Conservation (phyloP, 1,140 invertebrate genomes). For the Temnothorax longispinosus region DNA sequence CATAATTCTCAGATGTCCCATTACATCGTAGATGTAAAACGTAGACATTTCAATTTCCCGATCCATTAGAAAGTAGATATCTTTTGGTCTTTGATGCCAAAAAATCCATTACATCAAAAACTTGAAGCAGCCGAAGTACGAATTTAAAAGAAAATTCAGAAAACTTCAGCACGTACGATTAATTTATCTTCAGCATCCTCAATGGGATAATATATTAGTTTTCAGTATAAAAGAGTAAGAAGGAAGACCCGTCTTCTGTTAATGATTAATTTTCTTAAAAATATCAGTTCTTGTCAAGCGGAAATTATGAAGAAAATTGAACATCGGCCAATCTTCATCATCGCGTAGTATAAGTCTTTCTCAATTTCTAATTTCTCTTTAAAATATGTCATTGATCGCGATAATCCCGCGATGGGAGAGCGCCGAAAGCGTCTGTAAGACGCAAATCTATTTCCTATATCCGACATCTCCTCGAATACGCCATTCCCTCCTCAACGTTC, state of each 20-base stretch:
- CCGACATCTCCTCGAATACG: neutral
- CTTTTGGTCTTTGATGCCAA: neutral
- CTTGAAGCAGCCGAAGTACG: neutral
- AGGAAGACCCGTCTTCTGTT: neutral
- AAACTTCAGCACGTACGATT: neutral
- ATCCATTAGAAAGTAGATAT: neutral
- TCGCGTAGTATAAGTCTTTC: neutral
- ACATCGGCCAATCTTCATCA: slow-evolving; percentile 1
- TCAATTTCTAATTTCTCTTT: slow-evolving; percentile 39
- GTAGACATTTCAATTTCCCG: slow-evolving; percentile 1
- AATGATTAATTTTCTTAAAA: slow-evolving; percentile 6
- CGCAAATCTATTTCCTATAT: slow-evolving; percentile 10
- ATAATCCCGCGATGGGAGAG: neutral
- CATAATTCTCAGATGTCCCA: neutral
- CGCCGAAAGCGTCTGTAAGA: neutral
- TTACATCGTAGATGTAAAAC: neutral
- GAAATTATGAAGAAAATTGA: slow-evolving; percentile 38
- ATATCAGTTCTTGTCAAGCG: slow-evolving; percentile 1
- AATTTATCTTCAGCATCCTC: slow-evolving; percentile 22
- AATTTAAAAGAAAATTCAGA: slow-evolving; percentile 1
- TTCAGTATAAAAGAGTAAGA: neutral
- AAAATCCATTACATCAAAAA: neutral
- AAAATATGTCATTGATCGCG: slow-evolving; percentile 34
- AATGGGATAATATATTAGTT: neutral
- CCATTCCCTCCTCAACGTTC: neutral